Percentiles rank a stretch among this genome's conserved stretches.
Conservation (phyloP, 2,797 vertebrate species). For the Kryptolebias ocellatus region DNA sequence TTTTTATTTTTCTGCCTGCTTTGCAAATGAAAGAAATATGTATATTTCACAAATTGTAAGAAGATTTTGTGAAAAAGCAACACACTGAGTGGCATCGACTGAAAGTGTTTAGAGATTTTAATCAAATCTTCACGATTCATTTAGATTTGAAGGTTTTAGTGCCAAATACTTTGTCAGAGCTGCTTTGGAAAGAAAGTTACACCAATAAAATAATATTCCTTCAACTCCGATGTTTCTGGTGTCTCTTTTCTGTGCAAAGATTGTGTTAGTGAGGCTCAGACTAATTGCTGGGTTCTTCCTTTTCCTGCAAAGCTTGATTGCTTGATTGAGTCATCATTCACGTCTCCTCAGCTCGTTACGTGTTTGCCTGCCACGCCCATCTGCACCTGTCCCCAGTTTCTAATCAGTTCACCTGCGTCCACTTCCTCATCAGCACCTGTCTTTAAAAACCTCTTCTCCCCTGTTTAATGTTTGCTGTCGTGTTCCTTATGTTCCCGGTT, state of each 20-base stretch:
- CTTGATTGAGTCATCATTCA: too few relatives aligned
- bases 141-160: slow-evolving; percentile 43
- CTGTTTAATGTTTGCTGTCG: too few relatives aligned
- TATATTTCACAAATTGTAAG: slow-evolving; percentile 2
- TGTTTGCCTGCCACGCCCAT: too few relatives aligned
- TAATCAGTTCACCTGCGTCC: too few relatives aligned
- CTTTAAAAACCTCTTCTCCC: too few relatives aligned
- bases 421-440: too few relatives aligned
- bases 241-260: not conserved
- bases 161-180: slow-evolving; percentile 57
- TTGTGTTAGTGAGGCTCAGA: not conserved
- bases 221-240: not conserved
- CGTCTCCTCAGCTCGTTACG: too few relatives aligned
- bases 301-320: too few relatives aligned
- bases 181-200: slow-evolving; percentile 57
- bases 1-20: slow-evolving; percentile 7
- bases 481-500: too few relatives aligned
- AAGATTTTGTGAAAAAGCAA: not conserved
- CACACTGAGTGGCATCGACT: slow-evolving; percentile 26
- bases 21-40: slow-evolving; percentile 20
- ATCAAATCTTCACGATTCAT: slow-evolving; percentile 53
- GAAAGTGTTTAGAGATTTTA: slow-evolving; percentile 38
- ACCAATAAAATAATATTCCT: slow-evolving; percentile 68
- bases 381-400: too few relatives aligned
- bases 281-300: too few relatives aligned